These are phyloP conservation scores for Mimas tiliae DNA, from an alignment of 2,888 invertebrate species.

Conservation along the genomic window DNA sequence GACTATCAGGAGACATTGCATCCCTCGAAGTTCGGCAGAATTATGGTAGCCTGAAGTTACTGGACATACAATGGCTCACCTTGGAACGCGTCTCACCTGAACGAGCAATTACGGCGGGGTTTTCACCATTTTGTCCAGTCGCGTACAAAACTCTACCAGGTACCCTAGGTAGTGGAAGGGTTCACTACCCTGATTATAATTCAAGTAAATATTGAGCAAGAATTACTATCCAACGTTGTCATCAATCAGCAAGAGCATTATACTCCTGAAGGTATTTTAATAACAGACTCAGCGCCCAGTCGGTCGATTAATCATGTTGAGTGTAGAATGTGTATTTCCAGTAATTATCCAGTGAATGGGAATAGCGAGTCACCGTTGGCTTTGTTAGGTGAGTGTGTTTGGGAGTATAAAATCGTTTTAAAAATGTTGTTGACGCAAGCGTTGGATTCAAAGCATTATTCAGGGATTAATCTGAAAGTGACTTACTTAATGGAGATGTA, in stretches of 20 bases:
- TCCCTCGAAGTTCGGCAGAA: no score
- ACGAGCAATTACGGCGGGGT: no score
- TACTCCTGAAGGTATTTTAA: slow-evolving; percentile 47
- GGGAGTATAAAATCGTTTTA: background rate
- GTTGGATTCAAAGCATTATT: background rate
- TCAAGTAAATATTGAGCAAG: background rate
- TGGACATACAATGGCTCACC: background rate
- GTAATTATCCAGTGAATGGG: slow-evolving; percentile 36
- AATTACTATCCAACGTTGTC: slow-evolving; percentile 27
- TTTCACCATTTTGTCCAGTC: no score
- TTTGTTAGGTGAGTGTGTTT: slow-evolving; percentile 15
- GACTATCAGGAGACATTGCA: no score
- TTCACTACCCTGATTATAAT: background rate
- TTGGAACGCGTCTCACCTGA: no score
- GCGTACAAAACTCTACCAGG: no score
- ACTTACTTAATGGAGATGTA: no score
- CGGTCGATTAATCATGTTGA: slow-evolving; percentile 49
- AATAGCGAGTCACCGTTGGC: slow-evolving; percentile 30
- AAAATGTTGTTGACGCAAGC: background rate
- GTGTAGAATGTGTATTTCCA: slow-evolving; percentile 24
- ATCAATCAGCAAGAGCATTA: slow-evolving; percentile 45
- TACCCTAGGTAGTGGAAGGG: no score
- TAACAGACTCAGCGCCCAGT: slow-evolving; percentile 37
- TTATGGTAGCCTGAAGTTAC: no score
- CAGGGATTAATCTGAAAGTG: background rate